These are phyloP conservation scores for Argyresthia albistria DNA, from an alignment of 2,888 invertebrate species.

Conservation along the genomic window DNA sequence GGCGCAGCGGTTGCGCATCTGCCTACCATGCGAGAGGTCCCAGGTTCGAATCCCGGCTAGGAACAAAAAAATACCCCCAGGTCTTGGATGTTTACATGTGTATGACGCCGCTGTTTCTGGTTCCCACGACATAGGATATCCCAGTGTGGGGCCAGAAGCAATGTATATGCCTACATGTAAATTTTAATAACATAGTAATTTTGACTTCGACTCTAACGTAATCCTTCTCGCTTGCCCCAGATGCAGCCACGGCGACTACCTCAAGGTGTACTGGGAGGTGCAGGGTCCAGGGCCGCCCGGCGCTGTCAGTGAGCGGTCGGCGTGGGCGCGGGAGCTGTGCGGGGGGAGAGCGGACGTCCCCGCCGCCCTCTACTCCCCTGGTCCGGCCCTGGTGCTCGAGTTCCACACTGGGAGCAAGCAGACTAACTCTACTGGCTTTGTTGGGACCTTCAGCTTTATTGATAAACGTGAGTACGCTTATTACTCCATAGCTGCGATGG, in stretches of 20 bases:
- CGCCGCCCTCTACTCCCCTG: slow-evolving; percentile 82
- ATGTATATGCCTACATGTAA: no score
- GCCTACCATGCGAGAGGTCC: no score
- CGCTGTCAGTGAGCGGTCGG: slow-evolving; percentile 82
- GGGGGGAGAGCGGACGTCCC: slow-evolving; percentile 79
- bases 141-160: no score
- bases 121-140: no score
- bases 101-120: no score
- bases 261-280: slow-evolving; percentile 85
- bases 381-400: slow-evolving; percentile 81
- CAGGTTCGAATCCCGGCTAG: no score
- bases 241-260: slow-evolving; percentile 81
- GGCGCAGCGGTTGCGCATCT: no score
- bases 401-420: slow-evolving; percentile 75
- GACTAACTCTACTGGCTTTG: slow-evolving; percentile 77
- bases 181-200: no score
- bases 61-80: no score
- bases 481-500: no score
- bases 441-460: slow-evolving; percentile 83
- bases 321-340: slow-evolving; percentile 82
- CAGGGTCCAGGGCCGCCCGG: slow-evolving; percentile 79
- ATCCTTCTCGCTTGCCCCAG: slow-evolving; percentile 62
- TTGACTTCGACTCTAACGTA: neutral
- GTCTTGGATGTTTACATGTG: no score
- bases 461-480: slow-evolving; percentile 77